Evolutionary conservation across 1,140 invertebrate species (phyloP).

Genomic region (Chymomyza costata): DNA sequence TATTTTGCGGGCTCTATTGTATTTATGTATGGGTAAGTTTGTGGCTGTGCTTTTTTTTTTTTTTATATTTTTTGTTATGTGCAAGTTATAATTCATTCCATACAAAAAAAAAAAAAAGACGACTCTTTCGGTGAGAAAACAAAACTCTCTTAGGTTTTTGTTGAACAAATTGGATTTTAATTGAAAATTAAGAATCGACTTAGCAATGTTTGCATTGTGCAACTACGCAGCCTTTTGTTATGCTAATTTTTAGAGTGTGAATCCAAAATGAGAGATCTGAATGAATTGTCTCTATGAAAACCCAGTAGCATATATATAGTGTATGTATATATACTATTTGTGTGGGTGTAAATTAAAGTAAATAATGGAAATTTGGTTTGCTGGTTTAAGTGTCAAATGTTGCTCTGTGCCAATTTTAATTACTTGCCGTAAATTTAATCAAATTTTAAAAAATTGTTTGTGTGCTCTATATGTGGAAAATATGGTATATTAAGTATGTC

Average conservation of each 20-base stretch:
- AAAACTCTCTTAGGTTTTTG: conserved; percentile 38
- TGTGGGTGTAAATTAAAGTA: conserved; percentile 54
- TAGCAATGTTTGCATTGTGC: conserved; percentile 68
- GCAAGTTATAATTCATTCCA: conserved; percentile 41
- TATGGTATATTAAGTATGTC: too few relatives aligned
- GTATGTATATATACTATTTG: conserved; percentile 17
- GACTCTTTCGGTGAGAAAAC: too few relatives aligned
- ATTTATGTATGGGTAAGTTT: conserved; percentile 7
- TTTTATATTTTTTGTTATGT: too few relatives aligned
- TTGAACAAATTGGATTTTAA: conserved; percentile 67
- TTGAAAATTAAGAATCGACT: conserved; percentile 71
- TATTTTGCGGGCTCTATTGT: too few relatives aligned
- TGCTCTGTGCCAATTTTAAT: conserved; percentile 42
- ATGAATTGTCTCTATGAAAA: too few relatives aligned
- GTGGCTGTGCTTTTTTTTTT: too few relatives aligned
- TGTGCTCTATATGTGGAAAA: too few relatives aligned
- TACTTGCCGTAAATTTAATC: conserved; percentile 50
- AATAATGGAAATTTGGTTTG: conserved; percentile 69
- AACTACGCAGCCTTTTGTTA: conserved; percentile 57
- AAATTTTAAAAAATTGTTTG: too few relatives aligned
- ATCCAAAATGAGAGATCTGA: conserved; percentile 20
- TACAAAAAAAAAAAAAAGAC: conserved; percentile 13
- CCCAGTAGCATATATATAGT: conserved; percentile 9
- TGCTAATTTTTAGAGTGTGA: conserved; percentile 53
- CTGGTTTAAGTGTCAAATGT: conserved; percentile 51